Evolutionary conservation across 1,140 invertebrate genomes (phyloP), one percentile per base, ranked within the genome.

Genomic region (Papilio helenus): DNA sequence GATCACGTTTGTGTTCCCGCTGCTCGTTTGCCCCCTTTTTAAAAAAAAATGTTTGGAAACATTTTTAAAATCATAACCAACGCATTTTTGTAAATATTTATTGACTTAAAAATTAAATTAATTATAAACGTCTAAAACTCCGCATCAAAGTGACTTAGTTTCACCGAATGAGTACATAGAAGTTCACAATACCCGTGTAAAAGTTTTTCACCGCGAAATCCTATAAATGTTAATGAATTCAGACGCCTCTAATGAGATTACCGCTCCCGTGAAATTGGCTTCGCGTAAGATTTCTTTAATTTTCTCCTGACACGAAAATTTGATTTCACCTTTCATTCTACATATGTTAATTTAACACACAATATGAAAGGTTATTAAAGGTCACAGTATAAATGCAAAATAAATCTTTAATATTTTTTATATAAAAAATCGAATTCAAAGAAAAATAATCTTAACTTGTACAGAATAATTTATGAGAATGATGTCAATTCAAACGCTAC

Each of bases 151-250:
- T 26, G 26, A 34, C 26, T 68, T 29, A 29, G 61, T 34, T 29
- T 68, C 7, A 26, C 20, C 26, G 14, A 29, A 29, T 68, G 26
- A 68, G 61, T 68, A 29, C 26, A 34, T 34, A 14, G 14, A 18
- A 68, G 12, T 68, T 68, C 23, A 68, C 1, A 68, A 68, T 29
- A 68, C 61, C 14, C 61, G 26, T 68, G 61, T 82, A 79, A 83
- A 89, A 91, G 88, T 93, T 91, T 89, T 85, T 83, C 87, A 86
- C 78, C 80, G 83, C 86, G 84, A 88, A 94, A 90, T 92, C 89
- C 85, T 90, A 92, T 93, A 93, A 94, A 93, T 92, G 91, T 91
- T 93, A 94, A 94, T 94, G 91, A 94, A 94, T 88, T 86, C 91
- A 90, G 92, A 88, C 90, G 88, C 88, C 85, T 85, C 93, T 93